Evolutionary conservation across 2,888 invertebrate species (phyloP), one percentile per base, ranked within the genome.

Genomic region (Pristionchus maxplancki): DNA sequence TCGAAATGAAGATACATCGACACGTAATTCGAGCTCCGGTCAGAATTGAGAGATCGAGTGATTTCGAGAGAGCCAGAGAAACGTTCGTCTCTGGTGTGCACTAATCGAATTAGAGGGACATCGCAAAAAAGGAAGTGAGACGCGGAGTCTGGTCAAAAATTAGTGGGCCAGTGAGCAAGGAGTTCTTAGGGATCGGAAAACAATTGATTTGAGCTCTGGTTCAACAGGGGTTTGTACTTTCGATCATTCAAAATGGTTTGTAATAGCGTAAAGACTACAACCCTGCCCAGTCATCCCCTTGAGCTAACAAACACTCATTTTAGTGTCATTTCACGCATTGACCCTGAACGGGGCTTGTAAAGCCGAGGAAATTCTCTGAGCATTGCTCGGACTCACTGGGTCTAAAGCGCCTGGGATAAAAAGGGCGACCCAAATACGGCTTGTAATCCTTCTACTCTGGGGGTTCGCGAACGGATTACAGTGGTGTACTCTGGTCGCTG

Each of bases 71-170:
- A 37, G 37, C 34, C 64, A 64, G 64, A 28, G 28, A 24, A 58
- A 28, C 17, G 37, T 34, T 1, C 8, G 37, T 37, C 67, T 13
- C 20, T 74, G 1, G 67, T 31, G 20, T 74, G 74, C 40, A 74
- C 74, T 74, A 74, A 74, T 74, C 74, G 74, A 74, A 74, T 74
- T 74, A 74, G 28, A 64, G n/a, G 64, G 64, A 28, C n/a, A 64
- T n/a, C 20, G 40, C 13, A n/a, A 74, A 74, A 74, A 74, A 40
- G 74, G 74, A 74, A 44, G 74, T 74, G 74, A 37, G 74, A 74
- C n/a, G 74, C 24, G 11, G 44, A 40, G 34, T 74, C 24, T 34
- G 15, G 67, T 62, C 62, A 62, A n/a, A 31, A 28, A 67, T 34
- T 67, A 34, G 15, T 67, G 67, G 67, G 67, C 34, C 67, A 44